Conservation (phyloP, 2,113 vertebrate species). For the Oncorhynchus keta region DNA sequence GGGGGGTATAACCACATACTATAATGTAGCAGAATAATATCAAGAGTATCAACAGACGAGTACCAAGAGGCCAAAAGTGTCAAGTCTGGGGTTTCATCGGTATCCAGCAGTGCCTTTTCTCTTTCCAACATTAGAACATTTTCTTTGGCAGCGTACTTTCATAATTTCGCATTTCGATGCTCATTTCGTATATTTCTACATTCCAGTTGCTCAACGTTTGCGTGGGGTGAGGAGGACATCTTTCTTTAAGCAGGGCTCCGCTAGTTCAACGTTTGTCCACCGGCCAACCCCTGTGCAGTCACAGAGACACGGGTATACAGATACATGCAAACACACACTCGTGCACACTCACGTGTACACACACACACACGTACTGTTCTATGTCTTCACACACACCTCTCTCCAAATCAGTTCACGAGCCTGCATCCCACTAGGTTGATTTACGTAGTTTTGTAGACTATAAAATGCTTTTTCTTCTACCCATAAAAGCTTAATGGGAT, state of each 20-base stretch:
- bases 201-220: conserved; percentile 29
- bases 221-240: conserved; percentile 25
- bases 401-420: neutral
- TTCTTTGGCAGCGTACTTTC: conserved; percentile 36
- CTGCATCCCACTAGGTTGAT: neutral
- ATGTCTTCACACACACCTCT: neutral
- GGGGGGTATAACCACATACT: too few relatives aligned
- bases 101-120: conserved; percentile 15
- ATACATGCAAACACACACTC: neutral
- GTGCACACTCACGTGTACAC: neutral
- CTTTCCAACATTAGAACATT: conserved; percentile 7
- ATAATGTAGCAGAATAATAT: too few relatives aligned
- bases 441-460: neutral
- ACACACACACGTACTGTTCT: neutral
- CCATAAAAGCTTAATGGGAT: neutral
- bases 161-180: conserved; percentile 20
- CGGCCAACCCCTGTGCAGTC: neutral
- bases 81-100: conserved; percentile 8
- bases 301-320: neutral
- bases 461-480: neutral
- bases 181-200: conserved; percentile 32
- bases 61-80: conserved; percentile 16
- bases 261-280: neutral
- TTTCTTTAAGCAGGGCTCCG: neutral
- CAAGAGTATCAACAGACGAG: neutral